Evolutionary conservation across 2,113 vertebrate species (phyloP), one percentile per base, ranked within the genome.

Genomic region (Clinocottus analis): DNA sequence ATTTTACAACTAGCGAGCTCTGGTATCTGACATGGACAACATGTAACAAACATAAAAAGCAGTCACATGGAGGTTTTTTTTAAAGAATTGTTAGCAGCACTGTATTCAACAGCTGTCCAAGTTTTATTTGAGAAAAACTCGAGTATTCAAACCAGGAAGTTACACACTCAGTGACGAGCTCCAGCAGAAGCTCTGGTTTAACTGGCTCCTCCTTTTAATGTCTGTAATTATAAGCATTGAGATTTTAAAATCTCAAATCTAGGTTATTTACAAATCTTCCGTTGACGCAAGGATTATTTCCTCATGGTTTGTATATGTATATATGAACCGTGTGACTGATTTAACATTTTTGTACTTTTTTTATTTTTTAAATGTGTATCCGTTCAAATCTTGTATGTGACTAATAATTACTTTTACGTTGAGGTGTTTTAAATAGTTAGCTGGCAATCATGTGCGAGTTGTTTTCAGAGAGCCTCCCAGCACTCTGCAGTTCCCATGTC

Each of bases 341-440:
- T 68, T 72, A 17, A 5, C 5, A 19, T 23, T 51, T 63, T 59
- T 72, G 13, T 43, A 29, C 4, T 51, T 67, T 71, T 56, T n/a
- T 64, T 29, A 2, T 43, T 14, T 43, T 49, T 21, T 29, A 43
- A 43, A 61, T 17, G 45, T 76, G 19, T 23, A 47, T 66, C 37
- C 1, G 58, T 77, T 72, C 10, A 33, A 77, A 45, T 65, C 4
- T 39, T 73, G 4, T 47, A 7, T 41, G 19, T 55, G 49, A 69
- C 31, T 17, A 14, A 31, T 56, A 0, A n/a, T 33, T 51, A 11
- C 16, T 58, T 53, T 51, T 65, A 49, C 19, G 8, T 43, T 23
- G 1, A 49, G 2, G 33, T 78, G 69, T 69, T 72, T 80, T 45
- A 3, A 75, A 51, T 37, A 45, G 19, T 73, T 58, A 41, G 31